phyloP scores from a whole-genome alignment of 2,113 vertebrate genomes.

The Corythornis vintsioides region DNA sequence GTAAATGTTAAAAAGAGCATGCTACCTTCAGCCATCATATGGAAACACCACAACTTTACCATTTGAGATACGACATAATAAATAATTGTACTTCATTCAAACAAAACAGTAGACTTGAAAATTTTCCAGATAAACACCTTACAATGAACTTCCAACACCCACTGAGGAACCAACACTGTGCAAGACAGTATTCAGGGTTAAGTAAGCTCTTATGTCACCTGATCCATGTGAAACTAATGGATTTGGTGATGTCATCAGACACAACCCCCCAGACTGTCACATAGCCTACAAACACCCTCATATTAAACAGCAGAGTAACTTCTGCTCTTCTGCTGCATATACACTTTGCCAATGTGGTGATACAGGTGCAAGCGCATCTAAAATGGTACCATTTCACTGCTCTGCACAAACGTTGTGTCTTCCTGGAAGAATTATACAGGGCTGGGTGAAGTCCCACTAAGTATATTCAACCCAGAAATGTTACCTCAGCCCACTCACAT shows the following conservation, averaged over 20 bases:
- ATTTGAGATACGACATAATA: neutral
- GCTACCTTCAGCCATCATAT: neutral
- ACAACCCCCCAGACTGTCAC: neutral
- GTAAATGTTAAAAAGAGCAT: neutral
- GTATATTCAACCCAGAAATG: neutral
- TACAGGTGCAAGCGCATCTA: neutral
- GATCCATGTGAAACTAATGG: neutral
- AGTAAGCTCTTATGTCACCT: neutral
- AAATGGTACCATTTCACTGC: neutral
- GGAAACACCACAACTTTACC: neutral
- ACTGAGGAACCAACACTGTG: neutral
- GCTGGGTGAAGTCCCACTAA: neutral
- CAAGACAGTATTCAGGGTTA: neutral
- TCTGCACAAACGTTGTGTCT: fast-evolving
- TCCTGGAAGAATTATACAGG: neutral
- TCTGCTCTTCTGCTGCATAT: neutral
- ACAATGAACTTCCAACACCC: neutral
- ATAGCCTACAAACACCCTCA: neutral
- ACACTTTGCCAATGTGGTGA: neutral
- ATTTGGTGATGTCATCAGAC: neutral
- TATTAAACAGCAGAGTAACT: neutral
- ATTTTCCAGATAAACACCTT: neutral
- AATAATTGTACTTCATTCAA: neutral
- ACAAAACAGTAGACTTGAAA: neutral
- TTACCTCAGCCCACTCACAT: neutral